Conservation (phyloP, 2,888 invertebrate species). For the Nymphalis urticae region DNA sequence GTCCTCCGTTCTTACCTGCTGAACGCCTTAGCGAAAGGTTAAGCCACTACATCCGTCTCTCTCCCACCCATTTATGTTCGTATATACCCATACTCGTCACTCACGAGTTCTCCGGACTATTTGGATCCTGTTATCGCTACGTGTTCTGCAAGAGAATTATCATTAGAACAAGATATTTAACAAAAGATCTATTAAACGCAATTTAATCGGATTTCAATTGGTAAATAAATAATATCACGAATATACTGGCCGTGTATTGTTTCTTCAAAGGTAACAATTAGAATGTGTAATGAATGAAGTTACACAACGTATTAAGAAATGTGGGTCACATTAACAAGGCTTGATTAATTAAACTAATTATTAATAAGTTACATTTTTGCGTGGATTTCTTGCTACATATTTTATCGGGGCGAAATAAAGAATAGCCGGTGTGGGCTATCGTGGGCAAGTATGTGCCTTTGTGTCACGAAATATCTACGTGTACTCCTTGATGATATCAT, state of each 20-base stretch:
- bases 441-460: too few species aligned
- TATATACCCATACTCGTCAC: slow-evolving; percentile 52
- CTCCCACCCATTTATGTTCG: slow-evolving; percentile 44
- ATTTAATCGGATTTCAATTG: slow-evolving; percentile 13
- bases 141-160: slow-evolving; percentile 71
- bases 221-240: not conserved
- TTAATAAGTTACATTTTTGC: slow-evolving; percentile 20
- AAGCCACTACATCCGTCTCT: slow-evolving; percentile 55
- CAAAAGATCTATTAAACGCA: slow-evolving; percentile 17
- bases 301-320: slow-evolving; percentile 29
- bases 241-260: not conserved
- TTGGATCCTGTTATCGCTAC: slow-evolving; percentile 75
- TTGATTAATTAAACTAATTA: slow-evolving; percentile 34
- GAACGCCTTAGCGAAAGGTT: slow-evolving; percentile 73
- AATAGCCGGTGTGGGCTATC: not conserved
- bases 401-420: not conserved
- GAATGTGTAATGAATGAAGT: slow-evolving; percentile 10
- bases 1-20: slow-evolving; percentile 71
- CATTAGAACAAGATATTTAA: slow-evolving; percentile 35
- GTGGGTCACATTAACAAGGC: slow-evolving; percentile 30
- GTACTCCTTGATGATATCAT: too few species aligned
- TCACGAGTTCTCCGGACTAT: slow-evolving; percentile 48
- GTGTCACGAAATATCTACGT: too few species aligned
- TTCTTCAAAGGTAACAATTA: not conserved
- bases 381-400: not conserved